Conservation (phyloP, 2,797 vertebrate genomes). For the Amniataba percoides region DNA sequence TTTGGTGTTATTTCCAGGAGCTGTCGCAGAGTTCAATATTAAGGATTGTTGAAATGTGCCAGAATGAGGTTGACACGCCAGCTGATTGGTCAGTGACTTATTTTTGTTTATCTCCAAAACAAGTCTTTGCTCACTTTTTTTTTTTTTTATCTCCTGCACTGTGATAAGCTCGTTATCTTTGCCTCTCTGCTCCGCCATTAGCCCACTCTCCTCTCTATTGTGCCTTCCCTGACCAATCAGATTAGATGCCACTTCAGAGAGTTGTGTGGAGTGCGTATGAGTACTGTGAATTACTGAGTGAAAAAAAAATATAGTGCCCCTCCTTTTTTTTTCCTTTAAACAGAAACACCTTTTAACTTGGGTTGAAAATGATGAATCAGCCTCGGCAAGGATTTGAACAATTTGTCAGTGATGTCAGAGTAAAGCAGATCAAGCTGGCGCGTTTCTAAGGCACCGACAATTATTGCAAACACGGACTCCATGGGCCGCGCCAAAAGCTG, state of each 20-base stretch:
- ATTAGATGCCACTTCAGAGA: slow-evolving; percentile 63
- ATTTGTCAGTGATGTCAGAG: slow-evolving; percentile 42
- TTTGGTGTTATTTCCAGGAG: background rate
- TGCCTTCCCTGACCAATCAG: slow-evolving; percentile 60
- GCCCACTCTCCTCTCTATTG: slow-evolving; percentile 45
- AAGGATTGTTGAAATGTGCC: slow-evolving; percentile 2
- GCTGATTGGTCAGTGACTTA: slow-evolving; percentile 29
- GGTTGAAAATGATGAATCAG: slow-evolving; percentile 42
- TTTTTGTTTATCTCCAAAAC: slow-evolving; percentile 37
- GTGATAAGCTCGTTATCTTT: slow-evolving; percentile 64
- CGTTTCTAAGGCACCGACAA: slow-evolving; percentile 36
- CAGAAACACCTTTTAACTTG: slow-evolving; percentile 37
- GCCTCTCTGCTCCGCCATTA: slow-evolving; percentile 57
- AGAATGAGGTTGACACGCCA: background rate
- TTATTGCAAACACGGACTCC: slow-evolving; percentile 36
- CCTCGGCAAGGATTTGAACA: slow-evolving; percentile 26
- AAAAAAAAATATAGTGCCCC: slow-evolving; percentile 27
- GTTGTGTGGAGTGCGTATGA: slow-evolving; percentile 38
- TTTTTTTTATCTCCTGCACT: background rate
- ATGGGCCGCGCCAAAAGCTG: slow-evolving; percentile 28
- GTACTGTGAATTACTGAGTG: slow-evolving; percentile 25
- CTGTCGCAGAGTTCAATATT: background rate
- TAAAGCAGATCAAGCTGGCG: slow-evolving; percentile 33
- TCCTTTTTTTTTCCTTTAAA: background rate
- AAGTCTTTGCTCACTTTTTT: slow-evolving; percentile 24